Percentiles rank a stretch among this genome's conserved stretches.
Evolutionary conservation across 2,888 invertebrate species (phyloP).

Genomic region (Phragmatobia fuliginosa): DNA sequence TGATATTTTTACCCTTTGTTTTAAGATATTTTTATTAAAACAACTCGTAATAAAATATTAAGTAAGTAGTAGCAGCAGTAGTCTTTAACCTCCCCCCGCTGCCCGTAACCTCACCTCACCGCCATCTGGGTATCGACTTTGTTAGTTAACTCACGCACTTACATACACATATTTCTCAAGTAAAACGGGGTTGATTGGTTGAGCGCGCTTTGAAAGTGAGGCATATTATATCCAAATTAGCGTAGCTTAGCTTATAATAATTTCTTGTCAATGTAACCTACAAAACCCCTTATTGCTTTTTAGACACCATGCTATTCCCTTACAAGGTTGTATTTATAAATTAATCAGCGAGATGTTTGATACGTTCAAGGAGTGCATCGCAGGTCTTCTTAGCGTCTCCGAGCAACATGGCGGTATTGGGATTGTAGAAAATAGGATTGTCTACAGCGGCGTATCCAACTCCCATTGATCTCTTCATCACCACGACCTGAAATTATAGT

Average conservation of each 20-base stretch:
- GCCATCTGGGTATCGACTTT: neutral
- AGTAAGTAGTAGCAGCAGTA: too few relatives aligned
- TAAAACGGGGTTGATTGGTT: neutral
- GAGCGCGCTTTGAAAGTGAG: neutral
- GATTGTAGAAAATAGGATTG: slow-evolving; percentile 96
- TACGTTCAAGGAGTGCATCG: slow-evolving; percentile 91
- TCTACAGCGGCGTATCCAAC: slow-evolving; percentile 97
- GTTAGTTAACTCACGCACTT: neutral
- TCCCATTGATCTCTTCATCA: slow-evolving; percentile 96
- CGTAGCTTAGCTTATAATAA: neutral
- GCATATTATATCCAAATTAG: neutral
- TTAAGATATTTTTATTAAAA: neutral
- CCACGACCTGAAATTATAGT: slow-evolving; percentile 88
- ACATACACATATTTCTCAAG: neutral
- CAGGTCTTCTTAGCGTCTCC: slow-evolving; percentile 97
- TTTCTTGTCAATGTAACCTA: neutral
- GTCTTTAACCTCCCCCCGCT: neutral
- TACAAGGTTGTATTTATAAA: slow-evolving; percentile 2
- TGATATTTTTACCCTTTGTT: neutral
- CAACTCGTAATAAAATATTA: neutral
- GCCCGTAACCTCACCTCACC: neutral
- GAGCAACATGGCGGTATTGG: slow-evolving; percentile 94
- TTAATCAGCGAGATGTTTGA: slow-evolving; percentile 78
- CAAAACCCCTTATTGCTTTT: neutral
- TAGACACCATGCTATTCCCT: neutral